Percentiles rank a stretch among this genome's conserved stretches.
Conservation (phyloP, 2,888 invertebrate genomes). For the Caenorhabditis sp. region DNA sequence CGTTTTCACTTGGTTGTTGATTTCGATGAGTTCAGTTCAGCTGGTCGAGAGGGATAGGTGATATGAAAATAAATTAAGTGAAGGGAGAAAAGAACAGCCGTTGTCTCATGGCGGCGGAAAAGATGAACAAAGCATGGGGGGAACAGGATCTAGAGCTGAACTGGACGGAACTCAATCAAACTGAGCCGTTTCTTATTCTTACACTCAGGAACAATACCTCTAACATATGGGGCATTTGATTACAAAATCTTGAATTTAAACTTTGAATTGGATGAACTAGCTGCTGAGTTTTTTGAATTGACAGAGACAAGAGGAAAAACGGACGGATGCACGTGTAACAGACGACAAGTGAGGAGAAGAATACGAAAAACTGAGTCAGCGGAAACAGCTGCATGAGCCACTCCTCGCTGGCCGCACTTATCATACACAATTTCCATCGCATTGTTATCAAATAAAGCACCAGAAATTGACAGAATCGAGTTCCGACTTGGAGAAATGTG, state of each 20-base stretch:
- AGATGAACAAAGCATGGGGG: conserved; percentile 9
- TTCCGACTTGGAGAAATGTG: conserved; percentile 8
- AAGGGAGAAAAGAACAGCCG: conserved; percentile 36
- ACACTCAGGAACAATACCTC: neutral
- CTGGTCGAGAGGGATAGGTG: conserved; percentile 28
- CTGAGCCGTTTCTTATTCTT: neutral
- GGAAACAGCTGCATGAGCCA: conserved; percentile 47
- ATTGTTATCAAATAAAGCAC: conserved; percentile 48
- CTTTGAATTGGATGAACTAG: neutral
- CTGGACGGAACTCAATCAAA: too few species aligned
- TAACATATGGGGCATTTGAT: too few species aligned
- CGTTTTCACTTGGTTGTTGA: conserved; percentile 24
- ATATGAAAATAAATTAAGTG: conserved; percentile 54
- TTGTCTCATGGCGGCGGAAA: conserved; percentile 6
- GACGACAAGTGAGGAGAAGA: neutral
- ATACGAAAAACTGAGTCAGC: conserved; percentile 35
- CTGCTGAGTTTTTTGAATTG: too few species aligned
- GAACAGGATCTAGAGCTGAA: too few species aligned
- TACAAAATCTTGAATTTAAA: neutral
- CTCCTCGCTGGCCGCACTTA: conserved; percentile 28
- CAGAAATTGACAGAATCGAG: conserved; percentile 37
- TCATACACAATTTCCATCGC: conserved; percentile 44
- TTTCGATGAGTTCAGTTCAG: conserved; percentile 33
- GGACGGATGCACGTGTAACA: conserved; percentile 25
- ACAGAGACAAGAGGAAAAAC: conserved; percentile 2